Conservation (phyloP, 2,888 invertebrate species). For the Erebia ligea region DNA sequence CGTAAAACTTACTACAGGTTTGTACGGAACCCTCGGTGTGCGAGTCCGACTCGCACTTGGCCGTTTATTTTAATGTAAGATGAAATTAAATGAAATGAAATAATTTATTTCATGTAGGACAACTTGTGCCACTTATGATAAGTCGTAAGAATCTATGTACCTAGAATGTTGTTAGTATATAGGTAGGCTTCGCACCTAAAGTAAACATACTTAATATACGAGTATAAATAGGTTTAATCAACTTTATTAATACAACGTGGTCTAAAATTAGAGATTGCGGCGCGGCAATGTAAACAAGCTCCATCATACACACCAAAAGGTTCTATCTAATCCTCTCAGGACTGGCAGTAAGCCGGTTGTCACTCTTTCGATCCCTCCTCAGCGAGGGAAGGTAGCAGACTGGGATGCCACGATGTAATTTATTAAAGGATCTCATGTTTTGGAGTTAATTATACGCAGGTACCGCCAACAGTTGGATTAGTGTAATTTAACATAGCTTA, state of each 20-base stretch:
- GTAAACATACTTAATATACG: no score
- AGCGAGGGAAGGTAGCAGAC: constrained; percentile 10
- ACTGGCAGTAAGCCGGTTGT: constrained; percentile 22
- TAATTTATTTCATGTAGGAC: no score
- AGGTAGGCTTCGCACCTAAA: no score
- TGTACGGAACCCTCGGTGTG: no score
- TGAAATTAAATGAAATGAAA: no score
- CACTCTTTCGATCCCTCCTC: constrained; percentile 20
- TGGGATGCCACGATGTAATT: constrained; percentile 20
- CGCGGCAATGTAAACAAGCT: constrained; percentile 17
- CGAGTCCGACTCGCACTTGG: no score
- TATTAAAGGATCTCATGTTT: constrained; percentile 23
- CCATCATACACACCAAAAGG: constrained; percentile 3
- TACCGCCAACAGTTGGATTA: constrained; percentile 19
- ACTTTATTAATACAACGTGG: background rate
- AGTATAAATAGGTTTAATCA: background rate
- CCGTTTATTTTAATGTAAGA: no score
- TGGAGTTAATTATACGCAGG: constrained; percentile 24
- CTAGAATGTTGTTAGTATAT: no score
- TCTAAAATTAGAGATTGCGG: background rate
- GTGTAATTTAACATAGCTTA: constrained; percentile 14
- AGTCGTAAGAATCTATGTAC: no score
- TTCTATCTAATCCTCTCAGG: constrained; percentile 27
- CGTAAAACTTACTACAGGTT: no score
- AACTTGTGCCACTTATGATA: no score